Evolutionary conservation across 2,797 vertebrate species (phyloP), one percentile per base, ranked within the genome.

Genomic region (Coracias cyanogaster): DNA sequence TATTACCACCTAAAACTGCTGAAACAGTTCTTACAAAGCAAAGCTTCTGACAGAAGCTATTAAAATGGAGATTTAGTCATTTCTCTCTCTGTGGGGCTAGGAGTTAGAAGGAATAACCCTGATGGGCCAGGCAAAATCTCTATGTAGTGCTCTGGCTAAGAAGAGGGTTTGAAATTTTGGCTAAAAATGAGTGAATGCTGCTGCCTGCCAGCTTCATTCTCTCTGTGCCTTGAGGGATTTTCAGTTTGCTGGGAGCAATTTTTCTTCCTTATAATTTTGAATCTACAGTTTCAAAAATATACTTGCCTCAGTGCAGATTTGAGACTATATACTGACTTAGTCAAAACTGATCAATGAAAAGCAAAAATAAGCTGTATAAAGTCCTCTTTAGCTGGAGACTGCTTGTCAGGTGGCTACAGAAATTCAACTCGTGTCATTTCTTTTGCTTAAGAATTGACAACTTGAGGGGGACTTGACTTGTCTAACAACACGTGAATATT

Each of bases 21-120:
- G 97, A 98, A 98, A 97, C 87, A 94, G 96, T 93, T 96, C 96
- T 97, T 96, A 96, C 95, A 97, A 97, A 97, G 97, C 95, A 97
- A 96, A 97, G 96, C 82, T 95, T 95, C 89, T 97, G 96, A 97
- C 88, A 96, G 95, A 92, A 96, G 93, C 97, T 97, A 97, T 97
- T 98, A 98, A 97, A 98, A 95, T 93, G 61, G 89, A 97, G 95
- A 97, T 97, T 96, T 97, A 98, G 95, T 97, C 10, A 95, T 97
- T 97, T 96, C 61, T 95, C 14, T 97, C 81, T 94, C 81, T 90
- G 7, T 96, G 76, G 78, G 54, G 33, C 71, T 95, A 73, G 79
- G 62, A 96, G 74, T 96, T 94, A 96, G 86, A 91, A 96, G 73
- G 73, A 97, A 91, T 95, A 96, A 86, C 89, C 89, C 72, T 96